Conservation (phyloP, 1,140 invertebrate species). For the Drosophila baimaii region DNA sequence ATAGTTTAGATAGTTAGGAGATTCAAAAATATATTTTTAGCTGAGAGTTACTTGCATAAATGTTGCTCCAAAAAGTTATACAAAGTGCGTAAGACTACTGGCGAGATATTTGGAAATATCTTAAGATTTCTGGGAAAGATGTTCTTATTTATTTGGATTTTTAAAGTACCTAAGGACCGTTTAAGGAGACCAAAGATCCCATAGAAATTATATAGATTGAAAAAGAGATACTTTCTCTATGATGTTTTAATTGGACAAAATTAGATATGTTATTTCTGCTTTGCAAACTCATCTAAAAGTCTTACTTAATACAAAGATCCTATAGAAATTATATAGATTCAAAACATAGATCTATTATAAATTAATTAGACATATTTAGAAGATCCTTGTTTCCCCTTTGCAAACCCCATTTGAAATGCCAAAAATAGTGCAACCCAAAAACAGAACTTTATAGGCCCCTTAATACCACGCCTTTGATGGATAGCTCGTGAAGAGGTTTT, state of each 20-base stretch:
- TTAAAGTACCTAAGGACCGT: too few relatives aligned
- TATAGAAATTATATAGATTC: too few relatives aligned
- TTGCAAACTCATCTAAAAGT: too few relatives aligned
- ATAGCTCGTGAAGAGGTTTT: constrained; percentile 17
- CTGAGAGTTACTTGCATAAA: not conserved
- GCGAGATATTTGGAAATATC: not conserved
- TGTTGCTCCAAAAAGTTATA: not conserved
- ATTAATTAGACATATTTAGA: not conserved
- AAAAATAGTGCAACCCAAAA: not conserved
- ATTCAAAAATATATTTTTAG: not conserved
- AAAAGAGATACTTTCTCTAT: too few relatives aligned
- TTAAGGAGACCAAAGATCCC: too few relatives aligned
- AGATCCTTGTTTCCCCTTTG: not conserved
- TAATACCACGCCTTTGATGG: constrained; percentile 6
- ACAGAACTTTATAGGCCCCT: not conserved
- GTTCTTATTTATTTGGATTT: not conserved
- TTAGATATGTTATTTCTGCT: too few relatives aligned
- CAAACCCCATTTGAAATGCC: not conserved
- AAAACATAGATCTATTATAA: too few relatives aligned
- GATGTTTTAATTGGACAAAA: too few relatives aligned
- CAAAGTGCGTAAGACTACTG: not conserved
- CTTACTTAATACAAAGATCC: too few relatives aligned
- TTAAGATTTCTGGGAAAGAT: too few relatives aligned
- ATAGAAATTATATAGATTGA: too few relatives aligned
- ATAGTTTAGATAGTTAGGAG: too few relatives aligned